Conservation (phyloP, 2,888 invertebrate species). For the Machimus rusticus region DNA sequence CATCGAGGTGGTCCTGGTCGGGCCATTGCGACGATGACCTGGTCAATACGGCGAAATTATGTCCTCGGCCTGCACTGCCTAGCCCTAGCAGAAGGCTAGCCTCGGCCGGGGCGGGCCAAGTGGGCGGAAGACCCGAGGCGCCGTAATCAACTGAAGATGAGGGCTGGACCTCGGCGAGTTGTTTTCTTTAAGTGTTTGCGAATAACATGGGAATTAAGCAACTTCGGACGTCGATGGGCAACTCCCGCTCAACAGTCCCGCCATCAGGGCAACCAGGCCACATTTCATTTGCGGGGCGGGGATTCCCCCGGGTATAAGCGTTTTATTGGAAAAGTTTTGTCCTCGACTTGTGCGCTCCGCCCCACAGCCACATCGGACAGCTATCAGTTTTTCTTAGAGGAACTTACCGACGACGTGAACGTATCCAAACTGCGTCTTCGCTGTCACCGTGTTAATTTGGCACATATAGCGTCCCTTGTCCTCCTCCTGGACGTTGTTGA, state of each 20-base stretch:
- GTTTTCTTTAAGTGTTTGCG: slow-evolving; percentile 30
- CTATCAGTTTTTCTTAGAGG: slow-evolving; percentile 16
- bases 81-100: background rate
- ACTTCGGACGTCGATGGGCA: slow-evolving; percentile 3
- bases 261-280: background rate
- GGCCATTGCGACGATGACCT: background rate
- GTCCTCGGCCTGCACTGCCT: background rate
- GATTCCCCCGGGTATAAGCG: slow-evolving; percentile 47
- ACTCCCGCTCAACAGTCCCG: background rate
- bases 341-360: slow-evolving; percentile 42
- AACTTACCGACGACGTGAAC: slow-evolving; percentile 87
- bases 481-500: slow-evolving; percentile 88
- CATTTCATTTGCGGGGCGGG: background rate
- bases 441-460: slow-evolving; percentile 91
- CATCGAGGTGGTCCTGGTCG: background rate
- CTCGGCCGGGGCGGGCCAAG: background rate
- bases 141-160: slow-evolving; percentile 20
- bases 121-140: slow-evolving; percentile 2
- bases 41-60: slow-evolving; percentile 12
- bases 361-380: background rate
- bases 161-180: background rate
- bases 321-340: slow-evolving; percentile 51
- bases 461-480: slow-evolving; percentile 94
- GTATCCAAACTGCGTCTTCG: slow-evolving; percentile 92
- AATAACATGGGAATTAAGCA: slow-evolving; percentile 30